Percentiles rank a stretch among this genome's conserved stretches.
Conservation (phyloP, 2,113 vertebrate genomes). For the Isichthys henryi region DNA sequence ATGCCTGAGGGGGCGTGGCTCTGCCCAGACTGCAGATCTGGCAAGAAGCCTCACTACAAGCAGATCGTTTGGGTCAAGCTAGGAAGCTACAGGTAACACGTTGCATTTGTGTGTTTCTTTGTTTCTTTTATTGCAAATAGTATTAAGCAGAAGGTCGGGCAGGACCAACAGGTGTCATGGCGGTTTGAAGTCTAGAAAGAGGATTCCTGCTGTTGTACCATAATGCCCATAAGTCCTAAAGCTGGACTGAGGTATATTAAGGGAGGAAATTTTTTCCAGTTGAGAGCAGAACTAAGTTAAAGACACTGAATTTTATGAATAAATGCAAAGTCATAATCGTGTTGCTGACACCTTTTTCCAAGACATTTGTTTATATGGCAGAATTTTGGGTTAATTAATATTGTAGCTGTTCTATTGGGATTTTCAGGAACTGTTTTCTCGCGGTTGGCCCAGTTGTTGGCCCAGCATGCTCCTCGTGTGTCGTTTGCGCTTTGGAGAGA, state of each 20-base stretch:
- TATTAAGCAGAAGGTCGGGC: background rate
- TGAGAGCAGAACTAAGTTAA: background rate
- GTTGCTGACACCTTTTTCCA: background rate
- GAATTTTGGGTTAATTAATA: background rate
- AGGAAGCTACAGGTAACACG: constrained; percentile 91
- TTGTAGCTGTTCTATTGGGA: background rate
- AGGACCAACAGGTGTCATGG: background rate
- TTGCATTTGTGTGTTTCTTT: background rate
- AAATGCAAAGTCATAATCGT: background rate
- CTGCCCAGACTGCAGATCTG: constrained; percentile 87
- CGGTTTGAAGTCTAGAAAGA: background rate
- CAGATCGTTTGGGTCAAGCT: constrained; percentile 99
- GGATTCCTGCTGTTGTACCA: background rate
- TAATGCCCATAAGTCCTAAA: background rate
- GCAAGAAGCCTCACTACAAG: constrained; percentile 96
- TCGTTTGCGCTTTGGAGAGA: background rate
- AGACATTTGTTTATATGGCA: background rate
- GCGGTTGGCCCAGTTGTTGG: background rate
- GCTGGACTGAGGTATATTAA: background rate
- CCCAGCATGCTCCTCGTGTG: background rate
- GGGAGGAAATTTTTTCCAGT: background rate
- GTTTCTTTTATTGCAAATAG: background rate
- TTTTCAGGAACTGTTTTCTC: background rate
- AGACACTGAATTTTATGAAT: background rate
- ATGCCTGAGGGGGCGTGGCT: constrained; percentile 92